Evolutionary conservation across 2,888 invertebrate species (phyloP), one percentile per base, ranked within the genome.

Genomic region (Pachycephus smyrnensis): DNA sequence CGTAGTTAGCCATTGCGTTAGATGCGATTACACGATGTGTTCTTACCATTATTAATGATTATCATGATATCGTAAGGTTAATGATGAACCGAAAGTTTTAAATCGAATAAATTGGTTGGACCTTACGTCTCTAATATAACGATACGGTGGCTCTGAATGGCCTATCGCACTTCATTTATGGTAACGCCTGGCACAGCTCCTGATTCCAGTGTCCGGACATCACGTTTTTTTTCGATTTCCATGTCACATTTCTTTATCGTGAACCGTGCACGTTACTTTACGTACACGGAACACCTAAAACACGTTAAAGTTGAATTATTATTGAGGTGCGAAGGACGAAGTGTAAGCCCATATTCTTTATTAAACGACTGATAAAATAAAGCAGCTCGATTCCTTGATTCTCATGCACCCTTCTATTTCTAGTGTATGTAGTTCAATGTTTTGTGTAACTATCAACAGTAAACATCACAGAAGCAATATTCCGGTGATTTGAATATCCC

Each of bases 11-110:
- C 82, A 83, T 80, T 86, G 83, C 81, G 82, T 84, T 86, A 84
- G 85, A 84, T 84, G 84, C 81, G 81, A 86, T 85, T 84, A 85
- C 86, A 88, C 75, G 73, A 87, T 86, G 87, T 87, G 88, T 88
- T 88, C 87, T 86, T 86, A 88, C 87, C 82, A 84, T 86, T 85
- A 85, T 83, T 84, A 82, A 76, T 84, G 81, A 83, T 84, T 84
- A 82, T 31, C 23, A 32, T 31, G 32, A 71, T 32, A 32, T 71
- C 31, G 71, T 71, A 71, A 71, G 12, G 71, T 71, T 71, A 71
- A 71, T 23, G 23, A 55, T 55, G 23, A 55, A 55, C 55, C 55
- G 31, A 71, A 32, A 71, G 71, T 31, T 32, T 32, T 30, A 71
- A 71, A 31, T 71, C 15, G 71, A 32, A 71, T 55, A 71, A 31